Evolutionary conservation across 1,140 invertebrate genomes (phyloP), one percentile per base, ranked within the genome.

Genomic region (Lasioglossum baleicum): DNA sequence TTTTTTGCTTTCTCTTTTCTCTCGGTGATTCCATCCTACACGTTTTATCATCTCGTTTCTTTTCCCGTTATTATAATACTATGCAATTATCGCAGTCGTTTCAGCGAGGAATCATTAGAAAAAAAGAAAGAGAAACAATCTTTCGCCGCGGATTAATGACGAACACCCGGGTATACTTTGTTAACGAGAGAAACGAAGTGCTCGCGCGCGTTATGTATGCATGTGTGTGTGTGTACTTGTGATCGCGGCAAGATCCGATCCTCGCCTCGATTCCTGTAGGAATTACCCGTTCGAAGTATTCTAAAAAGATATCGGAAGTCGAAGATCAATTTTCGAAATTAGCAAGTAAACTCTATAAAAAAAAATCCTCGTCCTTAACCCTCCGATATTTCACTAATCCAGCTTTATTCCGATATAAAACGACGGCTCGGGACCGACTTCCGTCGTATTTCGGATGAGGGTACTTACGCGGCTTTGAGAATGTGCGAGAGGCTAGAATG

Each of bases 61-160:
- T 74, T 61, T 79, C 81, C 72, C 64, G 11, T 79, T 71, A 15
- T 79, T 71, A 66, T 81, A 85, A 85, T 81, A 78, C 70, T 87
- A 84, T 69, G 70, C 86, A 86, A 84, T 83, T 82, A 86, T 86
- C 84, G 77, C 74, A 81, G 81, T 85, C 61, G 65, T 79, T 84
- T 85, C 51, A 83, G 81, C 56, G 70, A 79, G 83, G 81, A 88
- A 85, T 83, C 76, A 88, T 53, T 42, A 71, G 75, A 66, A 76
- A 84, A 13, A 48, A 82, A 56, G 53, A 70, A 63, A 35, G 42
- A 70, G 35, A 66, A 76, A 84, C 15, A 53, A 83, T 86, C 65
- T 68, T 67, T 76, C 63, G 68, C 72, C 58, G 74, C 26, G 35
- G 61, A 83, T 83, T 60, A 75, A 77, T 40, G 65, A 67, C 74